phyloP scores from a whole-genome alignment of 2,113 vertebrate species.

The Colinus virginianus region DNA sequence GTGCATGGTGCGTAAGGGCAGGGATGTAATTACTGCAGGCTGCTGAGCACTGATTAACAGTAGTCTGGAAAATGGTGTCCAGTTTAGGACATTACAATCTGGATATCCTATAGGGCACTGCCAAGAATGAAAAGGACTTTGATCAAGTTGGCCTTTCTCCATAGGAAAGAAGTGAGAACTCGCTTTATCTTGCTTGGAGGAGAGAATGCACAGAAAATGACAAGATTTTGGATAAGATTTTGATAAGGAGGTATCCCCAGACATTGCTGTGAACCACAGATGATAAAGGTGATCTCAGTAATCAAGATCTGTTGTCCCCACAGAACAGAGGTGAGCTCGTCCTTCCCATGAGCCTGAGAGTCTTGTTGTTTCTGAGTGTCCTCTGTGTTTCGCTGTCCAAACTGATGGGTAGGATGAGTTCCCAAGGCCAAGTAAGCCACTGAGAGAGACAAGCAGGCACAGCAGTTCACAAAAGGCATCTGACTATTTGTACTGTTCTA shows the following conservation, averaged over 20 bases:
- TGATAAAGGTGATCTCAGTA: not conserved
- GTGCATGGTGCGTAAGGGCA: not conserved
- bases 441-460: not conserved
- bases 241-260: not conserved
- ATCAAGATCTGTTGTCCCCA: not conserved
- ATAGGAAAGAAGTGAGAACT: not conserved
- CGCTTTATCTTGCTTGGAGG: not conserved
- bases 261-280: accelerated
- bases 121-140: not conserved
- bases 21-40: not conserved
- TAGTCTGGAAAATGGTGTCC: not conserved
- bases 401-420: not conserved
- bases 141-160: not conserved
- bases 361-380: not conserved
- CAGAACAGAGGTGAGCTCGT: not conserved
- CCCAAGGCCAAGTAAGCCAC: not conserved
- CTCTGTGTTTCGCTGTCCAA: not conserved
- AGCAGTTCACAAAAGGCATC: not conserved
- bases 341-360: not conserved
- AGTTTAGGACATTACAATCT: not conserved
- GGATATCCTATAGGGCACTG: not conserved
- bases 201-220: not conserved
- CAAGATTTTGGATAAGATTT: not conserved
- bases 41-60: not conserved
- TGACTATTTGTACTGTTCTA: not conserved